Conservation (phyloP, 2,113 vertebrate genomes). For the Lethenteron reissneri region DNA sequence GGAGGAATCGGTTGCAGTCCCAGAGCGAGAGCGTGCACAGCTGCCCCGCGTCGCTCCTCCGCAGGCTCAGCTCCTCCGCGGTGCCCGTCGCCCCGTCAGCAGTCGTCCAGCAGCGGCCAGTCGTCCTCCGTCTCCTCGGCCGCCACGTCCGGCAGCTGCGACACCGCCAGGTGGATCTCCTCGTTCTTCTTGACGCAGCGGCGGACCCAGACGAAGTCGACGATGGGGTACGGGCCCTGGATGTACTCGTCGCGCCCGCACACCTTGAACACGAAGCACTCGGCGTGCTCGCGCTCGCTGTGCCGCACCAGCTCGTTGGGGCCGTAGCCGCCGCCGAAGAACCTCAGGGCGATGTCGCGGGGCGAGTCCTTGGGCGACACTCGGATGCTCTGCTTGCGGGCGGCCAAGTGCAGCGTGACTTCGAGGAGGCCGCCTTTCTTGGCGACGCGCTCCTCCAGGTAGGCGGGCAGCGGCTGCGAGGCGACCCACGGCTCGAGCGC, state of each 20-base stretch:
- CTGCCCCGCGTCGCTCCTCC: constrained; percentile 74
- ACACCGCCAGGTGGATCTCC: constrained; percentile 74
- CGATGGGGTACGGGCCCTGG: constrained; percentile 52
- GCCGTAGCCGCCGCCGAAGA: constrained; percentile 65
- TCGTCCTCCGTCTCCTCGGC: constrained; percentile 69
- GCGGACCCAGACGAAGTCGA: constrained; percentile 75
- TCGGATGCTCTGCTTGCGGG: constrained; percentile 72
- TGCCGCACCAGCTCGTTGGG: constrained; percentile 54
- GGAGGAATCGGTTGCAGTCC: constrained; percentile 84
- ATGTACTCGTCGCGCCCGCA: constrained; percentile 86
- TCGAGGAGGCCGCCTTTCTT: constrained; percentile 39
- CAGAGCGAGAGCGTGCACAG: constrained; percentile 94
- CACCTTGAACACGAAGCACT: constrained; percentile 64
- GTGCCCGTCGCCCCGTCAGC: constrained; percentile 78
- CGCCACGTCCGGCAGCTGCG: constrained; percentile 37
- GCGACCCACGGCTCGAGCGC: constrained; percentile 85
- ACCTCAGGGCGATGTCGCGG: constrained; percentile 43
- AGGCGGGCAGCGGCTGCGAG: constrained; percentile 50
- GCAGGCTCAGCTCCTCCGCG: constrained; percentile 79
- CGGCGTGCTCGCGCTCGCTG: constrained; percentile 24
- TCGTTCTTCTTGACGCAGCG: constrained; percentile 77
- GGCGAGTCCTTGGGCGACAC: constrained; percentile 67
- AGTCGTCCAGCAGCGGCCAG: constrained; percentile 86
- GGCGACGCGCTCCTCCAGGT: constrained; percentile 45
- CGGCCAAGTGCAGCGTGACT: constrained; percentile 54